Evolutionary conservation across 53 echinoderm and acorn worm species (phyloP).

Genomic region (Apostichopus leukothele): DNA sequence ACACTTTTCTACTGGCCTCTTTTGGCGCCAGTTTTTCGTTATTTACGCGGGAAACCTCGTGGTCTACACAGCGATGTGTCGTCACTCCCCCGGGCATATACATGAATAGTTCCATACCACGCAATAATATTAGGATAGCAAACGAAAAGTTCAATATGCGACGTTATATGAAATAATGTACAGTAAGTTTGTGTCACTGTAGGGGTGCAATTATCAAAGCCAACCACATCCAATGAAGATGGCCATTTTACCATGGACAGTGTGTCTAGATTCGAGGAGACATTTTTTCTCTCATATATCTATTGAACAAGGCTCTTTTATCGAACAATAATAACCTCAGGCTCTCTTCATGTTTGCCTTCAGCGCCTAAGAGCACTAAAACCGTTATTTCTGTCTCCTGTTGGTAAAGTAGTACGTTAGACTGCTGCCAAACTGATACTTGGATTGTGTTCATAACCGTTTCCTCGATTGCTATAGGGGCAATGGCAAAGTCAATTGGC

Average conservation of each 20-base stretch:
- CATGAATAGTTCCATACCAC: slow-evolving; percentile 32
- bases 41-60: slow-evolving; percentile 37
- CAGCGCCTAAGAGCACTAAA: no score
- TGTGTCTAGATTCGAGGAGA: not conserved
- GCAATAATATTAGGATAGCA: slow-evolving; percentile 44
- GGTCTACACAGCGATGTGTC: slow-evolving; percentile 27
- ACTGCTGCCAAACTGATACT: no score
- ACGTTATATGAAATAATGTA: slow-evolving; percentile 6
- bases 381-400: no score
- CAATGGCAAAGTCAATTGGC: no score
- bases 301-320: not conserved
- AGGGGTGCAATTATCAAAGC: not conserved
- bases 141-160: slow-evolving; percentile 13
- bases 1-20: slow-evolving; percentile 31
- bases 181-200: not conserved
- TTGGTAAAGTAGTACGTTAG: no score
- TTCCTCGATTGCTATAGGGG: no score
- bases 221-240: slow-evolving; percentile 6
- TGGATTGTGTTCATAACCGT: no score
- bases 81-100: slow-evolving; percentile 44
- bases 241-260: not conserved
- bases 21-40: slow-evolving; percentile 41
- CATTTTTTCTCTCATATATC: not conserved
- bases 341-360: not conserved
- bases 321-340: not conserved